A percentile compares a stretch with the other conserved stretches of the same genome.
Conservation (phyloP, 2,888 invertebrate genomes). For the Mamestra brassicae region DNA sequence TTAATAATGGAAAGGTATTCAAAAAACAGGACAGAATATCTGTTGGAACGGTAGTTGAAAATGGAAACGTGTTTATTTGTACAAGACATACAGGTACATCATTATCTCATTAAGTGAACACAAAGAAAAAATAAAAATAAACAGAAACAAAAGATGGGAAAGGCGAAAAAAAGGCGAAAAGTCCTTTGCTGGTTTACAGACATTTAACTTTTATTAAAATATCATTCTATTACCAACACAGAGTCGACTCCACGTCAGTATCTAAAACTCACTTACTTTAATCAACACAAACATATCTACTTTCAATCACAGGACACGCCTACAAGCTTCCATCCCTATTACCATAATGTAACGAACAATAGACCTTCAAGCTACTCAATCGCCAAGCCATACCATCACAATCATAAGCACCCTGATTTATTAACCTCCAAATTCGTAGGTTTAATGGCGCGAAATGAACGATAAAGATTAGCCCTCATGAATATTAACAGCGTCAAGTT, state of each 20-base stretch:
- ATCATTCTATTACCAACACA: background rate
- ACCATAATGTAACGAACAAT: constrained; percentile 58
- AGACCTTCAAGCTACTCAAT: constrained; percentile 50
- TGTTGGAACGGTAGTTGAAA: constrained; percentile 7
- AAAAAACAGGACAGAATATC: constrained; percentile 11
- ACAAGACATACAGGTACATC: background rate
- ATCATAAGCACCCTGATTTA: constrained; percentile 76
- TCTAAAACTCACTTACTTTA: no score
- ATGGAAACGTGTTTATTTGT: constrained; percentile 1
- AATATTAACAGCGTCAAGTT: constrained; percentile 76
- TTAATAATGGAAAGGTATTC: constrained; percentile 54
- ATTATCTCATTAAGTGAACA: background rate
- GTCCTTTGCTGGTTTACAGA: no score
- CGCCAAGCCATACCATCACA: constrained; percentile 59
- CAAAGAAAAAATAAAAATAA: background rate
- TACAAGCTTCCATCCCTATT: constrained; percentile 40
- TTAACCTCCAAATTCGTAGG: constrained; percentile 74
- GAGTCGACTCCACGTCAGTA: no score
- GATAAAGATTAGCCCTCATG: constrained; percentile 78
- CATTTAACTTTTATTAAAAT: background rate
- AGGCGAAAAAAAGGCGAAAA: no score
- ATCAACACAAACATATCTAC: background rate
- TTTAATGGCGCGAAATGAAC: constrained; percentile 81
- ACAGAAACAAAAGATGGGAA: background rate
- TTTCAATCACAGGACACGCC: constrained; percentile 8